phyloP scores from a whole-genome alignment of 2,113 vertebrate genomes.

The Forbesichthys papilliferus region DNA sequence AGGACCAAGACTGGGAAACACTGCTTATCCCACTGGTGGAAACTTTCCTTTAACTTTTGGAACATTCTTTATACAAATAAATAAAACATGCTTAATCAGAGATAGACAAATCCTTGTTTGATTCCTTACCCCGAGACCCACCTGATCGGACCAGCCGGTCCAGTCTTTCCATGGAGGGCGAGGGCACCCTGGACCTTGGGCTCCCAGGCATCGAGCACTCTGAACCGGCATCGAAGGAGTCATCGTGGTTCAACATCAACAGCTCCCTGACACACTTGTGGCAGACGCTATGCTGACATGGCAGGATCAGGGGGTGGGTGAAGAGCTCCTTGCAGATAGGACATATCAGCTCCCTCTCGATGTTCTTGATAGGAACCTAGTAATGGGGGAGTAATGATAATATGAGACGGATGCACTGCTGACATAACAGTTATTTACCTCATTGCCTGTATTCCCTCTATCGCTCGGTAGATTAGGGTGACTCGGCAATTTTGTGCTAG shows the following conservation, averaged over 20 bases:
- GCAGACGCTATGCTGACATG: constrained; percentile 96
- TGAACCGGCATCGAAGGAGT: constrained; percentile 87
- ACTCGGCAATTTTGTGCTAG: too few relatives aligned
- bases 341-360: constrained; percentile 95
- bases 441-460: too few relatives aligned
- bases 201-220: constrained; percentile 92
- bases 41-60: constrained; percentile 10
- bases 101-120: background rate
- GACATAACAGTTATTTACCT: too few relatives aligned
- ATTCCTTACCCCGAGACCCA: constrained; percentile 72
- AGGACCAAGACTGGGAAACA: background rate
- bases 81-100: too few relatives aligned
- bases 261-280: constrained; percentile 95
- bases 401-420: too few relatives aligned
- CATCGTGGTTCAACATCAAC: constrained; percentile 87
- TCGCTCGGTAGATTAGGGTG: too few relatives aligned
- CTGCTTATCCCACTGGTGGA: background rate
- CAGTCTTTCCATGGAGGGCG: constrained; percentile 90
- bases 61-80: background rate
- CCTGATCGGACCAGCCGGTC: constrained; percentile 91
- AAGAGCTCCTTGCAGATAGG: constrained; percentile 96
- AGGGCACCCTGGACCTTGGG: constrained; percentile 83
- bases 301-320: constrained; percentile 93
- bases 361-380: constrained; percentile 91
- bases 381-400: background rate